Percentiles rank a stretch among this genome's conserved stretches.
phyloP scores from a whole-genome alignment of 1,140 invertebrate species.

The Anagrus nilaparvatae region DNA sequence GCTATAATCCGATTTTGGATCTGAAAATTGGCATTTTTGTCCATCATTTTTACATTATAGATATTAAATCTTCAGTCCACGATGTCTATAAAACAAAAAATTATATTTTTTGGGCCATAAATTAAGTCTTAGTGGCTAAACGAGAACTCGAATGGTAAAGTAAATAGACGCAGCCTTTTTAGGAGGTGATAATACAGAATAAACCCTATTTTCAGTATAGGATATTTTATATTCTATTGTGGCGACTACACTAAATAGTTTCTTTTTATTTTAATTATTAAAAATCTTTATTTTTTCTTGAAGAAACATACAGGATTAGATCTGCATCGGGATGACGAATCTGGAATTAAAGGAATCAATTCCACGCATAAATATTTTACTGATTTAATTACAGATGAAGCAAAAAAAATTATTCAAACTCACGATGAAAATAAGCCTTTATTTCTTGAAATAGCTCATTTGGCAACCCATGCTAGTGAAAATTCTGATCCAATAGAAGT shows the following conservation, averaged over 20 bases:
- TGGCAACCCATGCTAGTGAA: conserved; percentile 41
- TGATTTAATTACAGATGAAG: conserved; percentile 46
- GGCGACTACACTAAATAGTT: background rate
- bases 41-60: too few relatives aligned
- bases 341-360: too few relatives aligned
- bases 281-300: background rate
- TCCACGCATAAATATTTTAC: conserved; percentile 42
- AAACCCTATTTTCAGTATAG: too few relatives aligned
- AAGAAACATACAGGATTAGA: conserved; percentile 37
- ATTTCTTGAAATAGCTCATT: conserved; percentile 50
- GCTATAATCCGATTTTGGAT: too few relatives aligned
- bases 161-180: too few relatives aligned
- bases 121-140: too few relatives aligned
- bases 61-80: too few relatives aligned
- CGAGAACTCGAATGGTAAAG: too few relatives aligned
- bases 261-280: background rate
- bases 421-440: conserved; percentile 43
- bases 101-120: too few relatives aligned
- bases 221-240: background rate
- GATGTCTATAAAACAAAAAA: too few relatives aligned
- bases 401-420: conserved; percentile 41
- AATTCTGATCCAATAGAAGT: conserved; percentile 14
- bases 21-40: too few relatives aligned
- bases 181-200: too few relatives aligned
- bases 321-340: conserved; percentile 40